phyloP scores from a whole-genome alignment of 2,113 vertebrate genomes.

The Neomonachus schauinslandi region DNA sequence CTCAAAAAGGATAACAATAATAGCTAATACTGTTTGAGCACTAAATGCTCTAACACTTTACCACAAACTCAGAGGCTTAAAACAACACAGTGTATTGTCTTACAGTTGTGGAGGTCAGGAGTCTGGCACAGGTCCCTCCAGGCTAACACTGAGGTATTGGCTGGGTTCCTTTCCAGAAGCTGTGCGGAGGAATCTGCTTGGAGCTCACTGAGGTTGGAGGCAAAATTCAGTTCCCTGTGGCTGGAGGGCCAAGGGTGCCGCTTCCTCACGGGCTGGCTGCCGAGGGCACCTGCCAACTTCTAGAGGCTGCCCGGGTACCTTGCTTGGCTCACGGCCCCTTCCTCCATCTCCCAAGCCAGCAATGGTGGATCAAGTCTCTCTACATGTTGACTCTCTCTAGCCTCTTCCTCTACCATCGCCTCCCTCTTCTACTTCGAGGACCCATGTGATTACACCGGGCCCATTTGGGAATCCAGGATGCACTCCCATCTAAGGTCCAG shows the following conservation, averaged over 20 bases:
- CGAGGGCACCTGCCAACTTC: neutral
- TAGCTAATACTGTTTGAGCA: neutral
- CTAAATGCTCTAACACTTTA: neutral
- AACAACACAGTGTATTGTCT: neutral
- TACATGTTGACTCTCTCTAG: neutral
- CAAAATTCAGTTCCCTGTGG: neutral
- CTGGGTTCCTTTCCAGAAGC: neutral
- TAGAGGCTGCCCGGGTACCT: neutral
- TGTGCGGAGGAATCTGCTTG: neutral
- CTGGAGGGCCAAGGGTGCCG: neutral
- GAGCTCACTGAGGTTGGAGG: neutral
- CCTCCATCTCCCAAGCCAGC: neutral
- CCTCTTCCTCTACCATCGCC: neutral
- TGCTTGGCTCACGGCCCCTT: neutral
- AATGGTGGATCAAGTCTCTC: neutral
- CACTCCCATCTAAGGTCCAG: neutral
- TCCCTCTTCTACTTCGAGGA: neutral
- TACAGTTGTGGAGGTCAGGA: conserved; percentile 16
- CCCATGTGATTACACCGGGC: neutral
- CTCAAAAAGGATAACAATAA: neutral
- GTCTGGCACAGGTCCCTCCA: neutral
- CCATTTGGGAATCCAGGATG: neutral
- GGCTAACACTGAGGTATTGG: neutral
- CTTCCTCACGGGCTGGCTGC: neutral
- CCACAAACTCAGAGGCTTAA: neutral